These are phyloP conservation scores for Spilarctia lutea DNA, from an alignment of 2,888 invertebrate genomes.

Conservation along the genomic window DNA sequence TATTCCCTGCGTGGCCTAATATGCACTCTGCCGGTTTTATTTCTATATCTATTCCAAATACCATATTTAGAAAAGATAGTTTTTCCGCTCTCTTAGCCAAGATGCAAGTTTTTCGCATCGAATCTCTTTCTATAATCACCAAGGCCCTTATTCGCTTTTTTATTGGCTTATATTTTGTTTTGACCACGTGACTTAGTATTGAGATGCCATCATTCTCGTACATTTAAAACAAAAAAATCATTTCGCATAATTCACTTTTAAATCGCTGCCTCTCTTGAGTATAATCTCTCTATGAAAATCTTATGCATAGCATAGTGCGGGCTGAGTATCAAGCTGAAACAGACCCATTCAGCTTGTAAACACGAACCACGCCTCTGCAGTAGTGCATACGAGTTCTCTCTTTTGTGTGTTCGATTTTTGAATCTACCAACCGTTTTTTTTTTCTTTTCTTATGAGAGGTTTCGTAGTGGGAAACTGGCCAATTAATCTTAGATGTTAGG, in stretches of 20 bases:
- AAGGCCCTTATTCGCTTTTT: too few species aligned
- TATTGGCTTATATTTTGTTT: too few species aligned
- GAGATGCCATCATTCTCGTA: too few species aligned
- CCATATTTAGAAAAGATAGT: too few species aligned
- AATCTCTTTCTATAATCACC: too few species aligned
- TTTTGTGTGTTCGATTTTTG: slow-evolving; percentile 50
- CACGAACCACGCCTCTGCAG: slow-evolving; percentile 40
- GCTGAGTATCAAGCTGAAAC: slow-evolving; percentile 61
- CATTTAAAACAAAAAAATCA: too few species aligned
- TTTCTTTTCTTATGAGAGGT: slow-evolving; percentile 37
- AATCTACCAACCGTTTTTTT: slow-evolving; percentile 14
- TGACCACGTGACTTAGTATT: too few species aligned
- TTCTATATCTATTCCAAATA: too few species aligned
- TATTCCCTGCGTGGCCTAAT: too few species aligned
- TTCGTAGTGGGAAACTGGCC: slow-evolving; percentile 20
- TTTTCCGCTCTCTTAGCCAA: too few species aligned
- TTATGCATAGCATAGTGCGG: slow-evolving; percentile 64
- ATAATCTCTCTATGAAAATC: slow-evolving; percentile 43
- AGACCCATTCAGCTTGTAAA: slow-evolving; percentile 62
- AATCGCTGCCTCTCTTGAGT: slow-evolving; percentile 18
- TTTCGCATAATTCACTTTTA: not conserved
- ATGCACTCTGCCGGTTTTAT: too few species aligned
- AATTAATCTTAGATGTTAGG: slow-evolving; percentile 2
- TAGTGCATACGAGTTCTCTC: slow-evolving; percentile 27
- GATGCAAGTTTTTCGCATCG: too few species aligned